Base-by-base conservation (phyloP, 2,888 invertebrate species). In the Xestobium rufovillosum region DNA sequence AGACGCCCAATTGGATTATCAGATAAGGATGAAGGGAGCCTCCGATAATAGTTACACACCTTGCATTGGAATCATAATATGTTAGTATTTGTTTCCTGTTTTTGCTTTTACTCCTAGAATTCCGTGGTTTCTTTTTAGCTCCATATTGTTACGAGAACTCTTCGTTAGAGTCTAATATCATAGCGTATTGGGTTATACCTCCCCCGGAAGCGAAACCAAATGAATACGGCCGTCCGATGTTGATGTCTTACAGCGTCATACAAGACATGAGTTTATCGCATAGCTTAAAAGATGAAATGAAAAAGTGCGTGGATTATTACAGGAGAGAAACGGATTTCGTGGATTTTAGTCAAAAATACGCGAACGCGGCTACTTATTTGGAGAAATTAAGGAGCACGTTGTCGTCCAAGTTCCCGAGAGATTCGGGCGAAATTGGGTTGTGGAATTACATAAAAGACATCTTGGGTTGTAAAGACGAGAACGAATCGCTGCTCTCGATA, bases 171-270 rank as follows among this genome's bases (percentile, higher is more conserved):
- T 90, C 91, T 1, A 82, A 82, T 29, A 73, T 89, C 9, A 82
- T 85, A 43, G 82, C 87, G 37, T 95, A 87, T 65, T 95, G 95
- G 94, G 90, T 94, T 3, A 79, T 89, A 70, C 92, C 95, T n/a
- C 94, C 95, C 2, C 86, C 89, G 27, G 95, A 95, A 69, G 85
- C 84, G 56, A 78, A 87, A 51, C 89, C 90, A 6, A 80, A 86
- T 35, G 94, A 94, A 64, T 91, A 92, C 63, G 92, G 92, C 0
- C 78, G 90, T 28, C 95, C 95, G 1, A 83, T 95, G 79, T 70
- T 86, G 29, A 80, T 95, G 68, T 86, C 86, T 47, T 91, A 90
- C 59, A 84, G 82, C 43, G 76, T 90, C 44, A 69, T 82, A 2
- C 83, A 88, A 52, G 92, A 94, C 55, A 78, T 80, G 34, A 81